phyloP scores from a whole-genome alignment of 2,113 vertebrate species.

The Psittacus erithacus region DNA sequence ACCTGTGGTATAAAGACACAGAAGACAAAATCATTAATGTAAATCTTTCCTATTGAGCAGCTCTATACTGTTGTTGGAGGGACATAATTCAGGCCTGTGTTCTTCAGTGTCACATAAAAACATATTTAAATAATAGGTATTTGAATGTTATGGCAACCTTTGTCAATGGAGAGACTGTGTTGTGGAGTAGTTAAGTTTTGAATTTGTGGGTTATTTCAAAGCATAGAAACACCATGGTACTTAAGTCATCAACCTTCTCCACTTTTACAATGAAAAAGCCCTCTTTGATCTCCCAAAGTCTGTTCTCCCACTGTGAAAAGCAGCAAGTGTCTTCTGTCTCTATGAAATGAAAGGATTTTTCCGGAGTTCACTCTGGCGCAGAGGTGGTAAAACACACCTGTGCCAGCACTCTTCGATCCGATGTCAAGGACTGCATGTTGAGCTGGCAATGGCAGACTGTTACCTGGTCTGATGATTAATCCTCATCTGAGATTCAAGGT shows the following conservation, averaged over 20 bases:
- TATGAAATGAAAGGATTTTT: not conserved
- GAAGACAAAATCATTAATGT: not conserved
- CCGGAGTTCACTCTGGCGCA: accelerated
- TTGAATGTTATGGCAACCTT: not conserved
- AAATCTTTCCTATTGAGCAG: not conserved
- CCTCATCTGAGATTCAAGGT: not conserved
- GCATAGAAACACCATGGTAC: not conserved
- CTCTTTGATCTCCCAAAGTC: not conserved
- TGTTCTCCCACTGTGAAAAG: not conserved
- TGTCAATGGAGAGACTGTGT: not conserved
- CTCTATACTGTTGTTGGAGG: not conserved
- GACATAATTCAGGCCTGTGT: not conserved
- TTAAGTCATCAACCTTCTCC: not conserved
- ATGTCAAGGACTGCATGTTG: not conserved
- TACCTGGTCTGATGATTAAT: not conserved
- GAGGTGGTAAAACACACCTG: accelerated
- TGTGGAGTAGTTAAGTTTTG: not conserved
- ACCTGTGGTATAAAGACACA: not conserved
- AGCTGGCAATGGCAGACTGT: not conserved
- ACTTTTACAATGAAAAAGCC: not conserved
- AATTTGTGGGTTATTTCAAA: not conserved
- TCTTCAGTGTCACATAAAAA: not conserved
- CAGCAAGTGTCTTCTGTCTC: not conserved
- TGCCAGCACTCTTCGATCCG: accelerated
- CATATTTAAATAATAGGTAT: not conserved